Evolutionary conservation across 2,888 invertebrate species (phyloP).

Genomic region (Philonicus albiceps): DNA sequence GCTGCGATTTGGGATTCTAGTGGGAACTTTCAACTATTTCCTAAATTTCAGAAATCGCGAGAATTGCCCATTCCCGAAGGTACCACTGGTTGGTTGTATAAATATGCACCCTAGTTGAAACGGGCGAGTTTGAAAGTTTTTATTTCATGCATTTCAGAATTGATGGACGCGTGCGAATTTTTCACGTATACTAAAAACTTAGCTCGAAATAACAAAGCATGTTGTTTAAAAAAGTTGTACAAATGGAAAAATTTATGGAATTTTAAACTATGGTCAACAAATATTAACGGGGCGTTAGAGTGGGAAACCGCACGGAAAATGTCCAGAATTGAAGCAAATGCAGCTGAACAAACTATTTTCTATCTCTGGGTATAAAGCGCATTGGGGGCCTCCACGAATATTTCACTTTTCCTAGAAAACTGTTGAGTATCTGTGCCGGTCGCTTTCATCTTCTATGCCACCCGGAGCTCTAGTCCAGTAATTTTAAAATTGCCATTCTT

Average conservation of each 20-base stretch:
- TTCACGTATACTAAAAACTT: background rate
- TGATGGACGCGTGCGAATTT: slow-evolving; percentile 6
- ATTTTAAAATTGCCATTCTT: slow-evolving; percentile 11
- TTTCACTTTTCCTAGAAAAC: slow-evolving; percentile 5
- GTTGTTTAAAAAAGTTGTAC: slow-evolving; percentile 3
- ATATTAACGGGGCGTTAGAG: background rate
- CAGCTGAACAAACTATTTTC: background rate
- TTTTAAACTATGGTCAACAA: slow-evolving; percentile 35
- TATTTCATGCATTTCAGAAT: background rate
- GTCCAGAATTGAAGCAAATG: background rate
- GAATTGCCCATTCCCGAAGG: background rate
- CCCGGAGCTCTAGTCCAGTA: background rate
- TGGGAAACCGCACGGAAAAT: background rate
- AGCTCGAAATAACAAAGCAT: background rate
- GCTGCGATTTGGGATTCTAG: background rate
- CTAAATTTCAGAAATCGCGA: background rate
- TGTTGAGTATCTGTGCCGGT: slow-evolving; percentile 18
- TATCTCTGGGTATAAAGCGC: background rate
- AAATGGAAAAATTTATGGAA: slow-evolving; percentile 41
- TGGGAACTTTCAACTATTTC: background rate
- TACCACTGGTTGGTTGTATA: background rate
- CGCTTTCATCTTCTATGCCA: background rate
- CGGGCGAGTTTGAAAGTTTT: background rate
- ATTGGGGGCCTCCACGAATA: background rate
- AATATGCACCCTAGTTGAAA: background rate